Percentiles rank a stretch among this genome's conserved stretches.
Conservation (phyloP, 2,797 vertebrate genomes). For the Cottoperca gobio region DNA sequence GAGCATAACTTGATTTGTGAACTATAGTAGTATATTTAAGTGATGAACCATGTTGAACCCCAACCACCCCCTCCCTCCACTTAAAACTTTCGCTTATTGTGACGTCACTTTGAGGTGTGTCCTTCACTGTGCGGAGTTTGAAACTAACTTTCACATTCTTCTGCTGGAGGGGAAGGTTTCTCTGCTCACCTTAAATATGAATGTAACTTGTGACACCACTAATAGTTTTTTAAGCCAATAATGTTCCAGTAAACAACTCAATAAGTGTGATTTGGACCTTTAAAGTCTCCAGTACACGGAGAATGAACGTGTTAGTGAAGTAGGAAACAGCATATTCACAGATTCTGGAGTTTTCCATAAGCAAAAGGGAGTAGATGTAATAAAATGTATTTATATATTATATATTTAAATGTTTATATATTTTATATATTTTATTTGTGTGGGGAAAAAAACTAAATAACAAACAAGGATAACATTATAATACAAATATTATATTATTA, state of each 20-base stretch:
- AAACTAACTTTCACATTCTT: not conserved
- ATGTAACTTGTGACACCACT: not conserved
- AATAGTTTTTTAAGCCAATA: not conserved
- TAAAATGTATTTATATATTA: too few species aligned
- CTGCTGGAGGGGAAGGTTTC: fast-evolving
- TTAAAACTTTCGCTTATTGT: not conserved
- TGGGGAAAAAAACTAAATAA: too few species aligned
- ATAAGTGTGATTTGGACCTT: not conserved
- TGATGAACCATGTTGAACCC: not conserved
- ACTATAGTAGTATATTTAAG: not conserved
- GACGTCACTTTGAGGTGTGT: not conserved
- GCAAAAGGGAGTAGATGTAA: not conserved
- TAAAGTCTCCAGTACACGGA: not conserved
- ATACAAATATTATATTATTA: too few species aligned
- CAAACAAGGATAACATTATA: too few species aligned
- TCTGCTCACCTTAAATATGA: not conserved
- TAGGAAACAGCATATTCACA: not conserved
- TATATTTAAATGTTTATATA: too few species aligned
- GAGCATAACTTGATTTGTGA: not conserved
- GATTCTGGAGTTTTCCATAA: not conserved
- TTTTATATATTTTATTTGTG: too few species aligned
- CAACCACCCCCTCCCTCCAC: too few species aligned
- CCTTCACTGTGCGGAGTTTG: not conserved
- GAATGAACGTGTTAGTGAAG: not conserved
- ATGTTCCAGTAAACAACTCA: fast-evolving